Evolutionary conservation across 2,113 vertebrate species (phyloP), one percentile per base, ranked within the genome.

Genomic region (Lipophrys pholis): DNA sequence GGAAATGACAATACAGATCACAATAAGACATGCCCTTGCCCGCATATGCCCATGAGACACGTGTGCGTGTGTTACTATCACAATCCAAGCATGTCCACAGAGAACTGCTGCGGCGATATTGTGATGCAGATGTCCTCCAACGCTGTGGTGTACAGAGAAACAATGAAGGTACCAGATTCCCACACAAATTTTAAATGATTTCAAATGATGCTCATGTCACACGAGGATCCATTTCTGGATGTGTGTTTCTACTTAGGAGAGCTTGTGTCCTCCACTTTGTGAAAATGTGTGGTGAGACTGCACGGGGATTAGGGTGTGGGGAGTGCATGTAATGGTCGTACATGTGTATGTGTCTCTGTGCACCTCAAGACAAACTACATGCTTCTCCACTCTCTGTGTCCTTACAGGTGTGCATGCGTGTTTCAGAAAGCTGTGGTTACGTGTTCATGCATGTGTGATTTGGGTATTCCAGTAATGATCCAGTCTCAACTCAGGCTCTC

Each of bases 401-500:
- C 21, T 30, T 30, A 30, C 21, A 16, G 58, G 45, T 46, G 36
- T 62, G 50, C n/a, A 21, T 64, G 55, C 60, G 53, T 54, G 62
- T 55, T 45, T 73, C 11, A 35, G 21, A 12, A 53, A 51, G 39
- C 16, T 53, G 57, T 2, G 53, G 21, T 30, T 30, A 30, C 4
- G 21, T 30, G 21, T 2, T 2, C 11, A 6, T 41, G 35, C 21
- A 10, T 35, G 39, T 60, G 55, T 68, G 64, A 63, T 58, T 83
- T 39, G 39, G 79, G 79, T 80, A 76, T 85, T 72, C 74, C 65
- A 78, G 72, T 88, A 89, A 90, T 78, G 86, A 88, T 70, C 45
- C 58, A 68, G 77, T 83, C 58, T 78, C 46, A 56, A 74, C 83
- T 90, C 81, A 8, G 79, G 75, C 82, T 71, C 81, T 84, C 74